Percentiles rank a stretch among this genome's conserved stretches.
phyloP scores from a whole-genome alignment of 2,888 invertebrate genomes.

The Pristionchus fissidentatus region DNA sequence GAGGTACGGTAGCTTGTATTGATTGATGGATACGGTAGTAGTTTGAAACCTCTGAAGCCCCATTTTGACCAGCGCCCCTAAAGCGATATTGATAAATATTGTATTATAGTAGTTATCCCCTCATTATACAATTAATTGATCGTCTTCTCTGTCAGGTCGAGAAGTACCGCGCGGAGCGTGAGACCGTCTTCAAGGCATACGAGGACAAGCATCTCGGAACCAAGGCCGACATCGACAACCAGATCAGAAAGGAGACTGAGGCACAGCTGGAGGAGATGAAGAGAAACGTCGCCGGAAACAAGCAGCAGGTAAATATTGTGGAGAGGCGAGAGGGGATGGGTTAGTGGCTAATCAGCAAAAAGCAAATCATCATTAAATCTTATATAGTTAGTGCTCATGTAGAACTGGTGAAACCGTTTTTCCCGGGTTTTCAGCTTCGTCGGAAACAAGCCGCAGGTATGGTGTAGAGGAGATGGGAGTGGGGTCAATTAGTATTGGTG shows the following conservation, averaged over 20 bases:
- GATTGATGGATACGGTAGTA: not conserved
- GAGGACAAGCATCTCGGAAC: conserved; percentile 75
- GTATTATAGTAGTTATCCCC: not conserved
- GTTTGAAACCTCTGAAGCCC: not conserved
- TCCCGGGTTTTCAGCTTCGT: no score
- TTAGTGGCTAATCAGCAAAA: no score
- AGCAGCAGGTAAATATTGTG: conserved; percentile 68
- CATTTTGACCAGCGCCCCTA: not conserved
- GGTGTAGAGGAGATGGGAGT: no score
- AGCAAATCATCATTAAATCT: no score
- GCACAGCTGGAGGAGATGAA: conserved; percentile 71
- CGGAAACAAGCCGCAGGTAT: no score
- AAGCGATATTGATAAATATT: no score
- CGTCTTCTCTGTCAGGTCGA: conserved; percentile 10
- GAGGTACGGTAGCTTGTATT: conserved; percentile 81
- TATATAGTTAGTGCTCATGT: no score
- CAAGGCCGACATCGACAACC: conserved; percentile 74
- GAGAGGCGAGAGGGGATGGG: not conserved
- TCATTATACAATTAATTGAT: not conserved
- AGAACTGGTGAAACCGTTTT: no score
- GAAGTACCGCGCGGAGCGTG: conserved; percentile 65
- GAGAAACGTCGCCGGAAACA: conserved; percentile 70
- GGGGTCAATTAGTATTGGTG: no score
- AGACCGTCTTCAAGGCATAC: conserved; percentile 73
- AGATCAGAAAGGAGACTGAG: conserved; percentile 69